A percentile compares a stretch with the other conserved stretches of the same genome.
These are phyloP conservation scores for Zaprionus lineosus DNA, from an alignment of 2,888 invertebrate species.

Conservation along the genomic window DNA sequence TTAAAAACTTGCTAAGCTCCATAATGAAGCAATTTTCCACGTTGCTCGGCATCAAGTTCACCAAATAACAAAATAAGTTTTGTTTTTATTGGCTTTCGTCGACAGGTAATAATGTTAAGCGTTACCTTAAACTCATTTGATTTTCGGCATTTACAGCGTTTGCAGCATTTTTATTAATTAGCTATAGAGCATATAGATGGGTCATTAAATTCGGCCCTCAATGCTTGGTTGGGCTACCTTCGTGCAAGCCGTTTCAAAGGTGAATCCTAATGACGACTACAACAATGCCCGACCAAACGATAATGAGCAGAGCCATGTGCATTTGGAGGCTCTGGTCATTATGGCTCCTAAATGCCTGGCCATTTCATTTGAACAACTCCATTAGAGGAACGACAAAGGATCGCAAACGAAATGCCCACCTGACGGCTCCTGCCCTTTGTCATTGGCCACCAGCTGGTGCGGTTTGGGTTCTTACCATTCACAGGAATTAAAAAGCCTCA, in stretches of 20 bases:
- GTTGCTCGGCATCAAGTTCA: slow-evolving; percentile 28
- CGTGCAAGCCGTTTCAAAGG: slow-evolving; percentile 34
- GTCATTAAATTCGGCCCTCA: slow-evolving; percentile 38
- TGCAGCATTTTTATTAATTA: slow-evolving; percentile 55
- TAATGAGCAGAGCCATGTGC: slow-evolving; percentile 56
- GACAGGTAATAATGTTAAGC: slow-evolving; percentile 29
- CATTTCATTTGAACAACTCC: slow-evolving; percentile 56
- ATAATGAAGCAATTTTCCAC: slow-evolving; percentile 64
- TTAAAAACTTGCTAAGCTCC: slow-evolving; percentile 72
- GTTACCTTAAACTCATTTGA: slow-evolving; percentile 56
- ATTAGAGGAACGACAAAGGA: slow-evolving; percentile 54
- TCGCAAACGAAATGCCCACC: slow-evolving; percentile 21
- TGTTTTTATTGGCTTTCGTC: slow-evolving; percentile 50
- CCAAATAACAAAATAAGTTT: slow-evolving; percentile 17
- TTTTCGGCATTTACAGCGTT: slow-evolving; percentile 43
- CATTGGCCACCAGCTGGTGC: slow-evolving; percentile 1
- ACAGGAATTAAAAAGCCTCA: slow-evolving; percentile 56
- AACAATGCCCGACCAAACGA: slow-evolving; percentile 37
- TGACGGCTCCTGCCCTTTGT: background rate
- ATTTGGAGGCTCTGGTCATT: slow-evolving; percentile 33
- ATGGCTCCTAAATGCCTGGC: slow-evolving; percentile 42
- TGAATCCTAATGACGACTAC: slow-evolving; percentile 54
- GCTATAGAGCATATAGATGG: slow-evolving; percentile 13
- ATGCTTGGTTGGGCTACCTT: slow-evolving; percentile 25
- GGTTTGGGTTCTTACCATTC: slow-evolving; percentile 11